A percentile compares a stretch with the other conserved stretches of the same genome.
phyloP scores from a whole-genome alignment of 1,140 invertebrate species.

The Drepana arcuata region DNA sequence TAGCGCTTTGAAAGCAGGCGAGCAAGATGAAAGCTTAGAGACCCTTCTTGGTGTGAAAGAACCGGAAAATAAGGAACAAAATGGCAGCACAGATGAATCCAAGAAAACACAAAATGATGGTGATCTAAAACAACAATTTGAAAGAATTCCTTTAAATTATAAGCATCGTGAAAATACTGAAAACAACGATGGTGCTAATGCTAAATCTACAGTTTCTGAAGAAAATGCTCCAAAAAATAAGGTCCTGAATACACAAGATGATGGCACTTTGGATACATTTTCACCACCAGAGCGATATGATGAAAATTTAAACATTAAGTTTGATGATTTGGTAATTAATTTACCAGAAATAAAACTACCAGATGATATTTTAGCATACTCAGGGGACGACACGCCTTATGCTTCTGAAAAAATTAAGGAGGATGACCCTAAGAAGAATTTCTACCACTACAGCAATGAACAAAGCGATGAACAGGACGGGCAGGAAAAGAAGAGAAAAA shows the following conservation, averaged over 20 bases:
- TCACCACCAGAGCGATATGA: slow-evolving; percentile 30
- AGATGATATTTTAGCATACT: slow-evolving; percentile 52
- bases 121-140: slow-evolving; percentile 62
- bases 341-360: slow-evolving; percentile 60
- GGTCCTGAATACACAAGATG: too few relatives aligned
- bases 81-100: slow-evolving; percentile 4
- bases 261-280: slow-evolving; percentile 16
- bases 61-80: slow-evolving; percentile 16
- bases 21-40: slow-evolving; percentile 22
- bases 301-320: slow-evolving; percentile 52
- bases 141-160: slow-evolving; percentile 63
- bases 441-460: slow-evolving; percentile 26
- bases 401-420: slow-evolving; percentile 21
- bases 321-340: slow-evolving; percentile 43
- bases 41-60: slow-evolving; percentile 14
- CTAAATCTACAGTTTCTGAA: slow-evolving; percentile 9
- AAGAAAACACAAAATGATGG: slow-evolving; percentile 14
- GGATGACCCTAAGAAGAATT: slow-evolving; percentile 10
- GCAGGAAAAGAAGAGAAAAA: slow-evolving; percentile 4
- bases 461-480: slow-evolving; percentile 12
- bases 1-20: slow-evolving; percentile 12
- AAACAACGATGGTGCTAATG: slow-evolving; percentile 25
- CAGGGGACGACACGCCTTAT: too few relatives aligned
- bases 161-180: slow-evolving; percentile 34
- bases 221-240: too few relatives aligned